Evolutionary conservation across 1,140 invertebrate species (phyloP).

Genomic region (Zeugodacus cucurbitae): DNA sequence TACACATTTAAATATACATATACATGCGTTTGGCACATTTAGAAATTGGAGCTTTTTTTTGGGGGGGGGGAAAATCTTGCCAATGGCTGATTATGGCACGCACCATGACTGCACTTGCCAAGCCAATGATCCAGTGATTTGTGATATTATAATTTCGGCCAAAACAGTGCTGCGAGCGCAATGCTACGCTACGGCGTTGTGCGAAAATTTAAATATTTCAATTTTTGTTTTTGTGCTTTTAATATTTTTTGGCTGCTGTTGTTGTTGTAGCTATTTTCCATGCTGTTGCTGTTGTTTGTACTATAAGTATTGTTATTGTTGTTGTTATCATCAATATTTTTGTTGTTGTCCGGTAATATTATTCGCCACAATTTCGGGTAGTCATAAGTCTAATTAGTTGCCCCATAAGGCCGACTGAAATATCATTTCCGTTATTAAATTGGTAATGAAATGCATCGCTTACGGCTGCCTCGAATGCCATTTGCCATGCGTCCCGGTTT

Average conservation of each 20-base stretch:
- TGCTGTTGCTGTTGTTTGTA: not conserved
- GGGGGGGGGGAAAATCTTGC: not conserved
- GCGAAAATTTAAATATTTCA: not conserved
- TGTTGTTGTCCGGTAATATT: not conserved
- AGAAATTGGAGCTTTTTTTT: not conserved
- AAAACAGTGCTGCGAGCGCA: not conserved
- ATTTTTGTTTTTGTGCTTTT: not conserved
- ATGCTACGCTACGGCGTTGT: not conserved
- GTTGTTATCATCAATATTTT: not conserved
- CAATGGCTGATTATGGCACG: slow-evolving; percentile 30
- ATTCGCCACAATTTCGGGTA: not conserved
- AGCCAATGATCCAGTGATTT: slow-evolving; percentile 36
- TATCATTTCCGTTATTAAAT: not conserved
- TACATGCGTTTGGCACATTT: not conserved
- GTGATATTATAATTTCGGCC: slow-evolving; percentile 23
- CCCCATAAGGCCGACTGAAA: not conserved
- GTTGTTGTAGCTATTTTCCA: not conserved
- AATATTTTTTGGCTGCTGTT: not conserved
- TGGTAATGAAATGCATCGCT: not conserved
- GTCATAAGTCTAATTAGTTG: not conserved
- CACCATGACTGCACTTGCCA: slow-evolving; percentile 1
- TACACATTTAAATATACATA: not conserved
- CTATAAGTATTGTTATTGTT: not conserved
- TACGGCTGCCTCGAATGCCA: not conserved
- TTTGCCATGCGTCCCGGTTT: not conserved